Evolutionary conservation across 92 coral and sea anemone species (phyloP), one percentile per base, ranked within the genome.

Genomic region (Palythoa grandiflora): DNA sequence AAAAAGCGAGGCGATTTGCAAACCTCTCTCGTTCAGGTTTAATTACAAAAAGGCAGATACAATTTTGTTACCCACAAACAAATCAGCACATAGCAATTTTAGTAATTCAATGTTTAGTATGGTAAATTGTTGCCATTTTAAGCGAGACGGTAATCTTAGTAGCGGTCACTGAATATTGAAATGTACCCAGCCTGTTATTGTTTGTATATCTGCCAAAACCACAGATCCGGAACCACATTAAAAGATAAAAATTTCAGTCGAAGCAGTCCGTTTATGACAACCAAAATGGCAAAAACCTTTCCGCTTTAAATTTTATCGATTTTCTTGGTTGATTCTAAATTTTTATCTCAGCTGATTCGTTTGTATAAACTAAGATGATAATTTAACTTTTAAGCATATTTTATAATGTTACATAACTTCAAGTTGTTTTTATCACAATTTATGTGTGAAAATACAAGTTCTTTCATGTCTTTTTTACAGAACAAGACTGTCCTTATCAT

Each of bases 121-220:
- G 21, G 20, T 20, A 47, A 38, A 52, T 51, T 13, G 14, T 77
- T 5, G 48, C 68, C 83, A 55, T 53, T 77, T 70, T 12, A 3
- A 77, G 68, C 44, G 68, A 77, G 83, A 77, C 83, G 66, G 83
- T 77, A 77, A 77, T 77, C 83, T 55, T 77, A 54, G 35, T n/a
- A 77, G 83, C 28, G 28, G 28, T 20, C 38, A 70, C 44, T 70
- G 16, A 52, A 53, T 28, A 28, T 50, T 77, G 60, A 52, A 77
- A 77, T 20, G 38, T 38, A 12, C 38, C 75, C 9, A 54, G 68
- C 83, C 61, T 14, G 68, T 15, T 14, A 77, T 77, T 54, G 80
- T 77, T 35, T 13, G 3, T 14, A 13, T 73, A 77, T 77, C 68
- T 53, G 65, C 19, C 51, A 59, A n/a, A 77, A 77, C 68, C 83